A percentile compares a stretch with the other conserved stretches of the same genome.
phyloP scores from a whole-genome alignment of 2,888 invertebrate genomes.

The Acanthopleura granulata region DNA sequence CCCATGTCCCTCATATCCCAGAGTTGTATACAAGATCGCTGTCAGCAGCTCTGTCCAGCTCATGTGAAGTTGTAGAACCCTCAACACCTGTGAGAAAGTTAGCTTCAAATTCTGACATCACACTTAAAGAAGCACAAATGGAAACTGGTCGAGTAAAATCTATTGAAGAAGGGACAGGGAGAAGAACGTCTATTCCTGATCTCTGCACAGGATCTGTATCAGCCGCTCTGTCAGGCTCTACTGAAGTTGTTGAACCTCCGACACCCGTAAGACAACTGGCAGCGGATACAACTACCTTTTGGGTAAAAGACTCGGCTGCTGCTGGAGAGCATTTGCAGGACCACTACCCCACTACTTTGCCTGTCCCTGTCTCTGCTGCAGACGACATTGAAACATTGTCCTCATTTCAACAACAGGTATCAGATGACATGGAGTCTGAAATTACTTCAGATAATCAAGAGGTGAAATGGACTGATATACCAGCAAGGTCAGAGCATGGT shows the following conservation, averaged over 20 bases:
- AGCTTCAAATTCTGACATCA: not conserved
- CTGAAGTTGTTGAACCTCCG: not conserved
- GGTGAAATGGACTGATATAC: too few relatives aligned
- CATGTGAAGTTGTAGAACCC: not conserved
- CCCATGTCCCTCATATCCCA: not conserved
- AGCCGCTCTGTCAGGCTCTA: not conserved
- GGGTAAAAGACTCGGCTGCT: too few relatives aligned
- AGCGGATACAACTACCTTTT: not conserved
- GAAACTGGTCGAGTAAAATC: too few relatives aligned
- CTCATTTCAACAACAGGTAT: not conserved
- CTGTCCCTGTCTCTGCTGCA: not conserved
- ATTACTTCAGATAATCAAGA: too few relatives aligned
- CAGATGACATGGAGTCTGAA: not conserved
- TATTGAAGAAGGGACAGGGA: too few relatives aligned
- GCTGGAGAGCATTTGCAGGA: too few relatives aligned
- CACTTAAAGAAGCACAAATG: not conserved
- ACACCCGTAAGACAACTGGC: constrained; percentile 3
- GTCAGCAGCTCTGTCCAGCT: not conserved
- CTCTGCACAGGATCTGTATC: not conserved
- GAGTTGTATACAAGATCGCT: not conserved
- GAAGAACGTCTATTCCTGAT: not conserved
- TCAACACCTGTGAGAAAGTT: constrained; percentile 14
- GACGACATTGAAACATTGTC: not conserved
- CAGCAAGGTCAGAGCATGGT: too few relatives aligned
- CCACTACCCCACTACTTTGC: too few relatives aligned